Percentiles rank a stretch among this genome's conserved stretches.
Evolutionary conservation across 2,888 invertebrate genomes (phyloP).

Genomic region (Steinernema hermaphroditum): DNA sequence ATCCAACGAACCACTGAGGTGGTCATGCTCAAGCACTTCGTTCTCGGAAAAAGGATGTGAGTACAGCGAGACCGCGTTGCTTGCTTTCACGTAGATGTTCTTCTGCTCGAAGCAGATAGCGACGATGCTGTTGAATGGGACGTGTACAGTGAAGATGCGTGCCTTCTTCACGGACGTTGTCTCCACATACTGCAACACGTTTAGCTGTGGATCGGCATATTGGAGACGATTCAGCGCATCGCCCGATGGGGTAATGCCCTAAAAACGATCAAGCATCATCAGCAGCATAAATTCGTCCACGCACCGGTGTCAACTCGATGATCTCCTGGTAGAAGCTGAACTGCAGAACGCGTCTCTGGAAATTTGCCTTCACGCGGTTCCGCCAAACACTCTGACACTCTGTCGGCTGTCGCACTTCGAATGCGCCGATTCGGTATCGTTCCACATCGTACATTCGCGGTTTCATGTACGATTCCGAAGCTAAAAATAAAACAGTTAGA

Average conservation of each 20-base stretch:
- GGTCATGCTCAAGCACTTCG: neutral
- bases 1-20: neutral
- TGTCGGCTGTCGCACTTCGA: neutral
- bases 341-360: neutral
- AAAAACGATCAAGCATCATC: no score
- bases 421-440: neutral
- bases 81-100: neutral
- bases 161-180: neutral
- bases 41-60: no score
- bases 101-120: neutral
- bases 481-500: no score
- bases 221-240: neutral
- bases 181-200: neutral
- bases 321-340: neutral
- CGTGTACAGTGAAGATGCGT: neutral
- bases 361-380: neutral
- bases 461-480: no score
- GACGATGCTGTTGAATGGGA: neutral
- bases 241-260: no score
- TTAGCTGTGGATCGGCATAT: constrained; percentile 4
- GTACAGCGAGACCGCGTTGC: neutral
- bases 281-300: no score
- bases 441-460: neutral
- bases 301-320: no score
- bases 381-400: neutral